Conservation (phyloP, 2,888 invertebrate species). For the Syritta pipiens region DNA sequence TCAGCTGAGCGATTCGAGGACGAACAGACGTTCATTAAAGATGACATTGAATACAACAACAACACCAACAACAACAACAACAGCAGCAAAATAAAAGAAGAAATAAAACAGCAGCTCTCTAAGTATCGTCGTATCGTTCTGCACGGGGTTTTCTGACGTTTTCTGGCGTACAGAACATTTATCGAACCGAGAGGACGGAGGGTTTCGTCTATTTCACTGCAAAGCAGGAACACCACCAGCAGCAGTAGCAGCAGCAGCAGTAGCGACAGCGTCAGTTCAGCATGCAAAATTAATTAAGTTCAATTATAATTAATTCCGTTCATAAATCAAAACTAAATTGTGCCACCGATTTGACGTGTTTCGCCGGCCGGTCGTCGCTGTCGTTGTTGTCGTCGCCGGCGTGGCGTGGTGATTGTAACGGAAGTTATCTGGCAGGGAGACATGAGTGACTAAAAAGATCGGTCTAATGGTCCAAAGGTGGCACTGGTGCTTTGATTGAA, state of each 20-base stretch:
- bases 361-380: background rate
- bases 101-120: conserved; percentile 7
- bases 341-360: conserved; percentile 44
- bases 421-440: no score
- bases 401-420: no score
- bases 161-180: no score
- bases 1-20: conserved; percentile 63
- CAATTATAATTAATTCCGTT: conserved; percentile 70
- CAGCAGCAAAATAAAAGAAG: background rate
- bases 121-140: conserved; percentile 19
- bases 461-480: no score
- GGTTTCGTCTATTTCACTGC: conserved; percentile 4
- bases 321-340: conserved; percentile 71
- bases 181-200: no score
- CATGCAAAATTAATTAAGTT: conserved; percentile 70
- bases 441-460: no score
- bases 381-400: no score
- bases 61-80: no score
- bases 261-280: conserved; percentile 30
- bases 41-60: conserved; percentile 49
- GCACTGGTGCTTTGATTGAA: no score
- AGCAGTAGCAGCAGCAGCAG: no score
- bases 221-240: no score
- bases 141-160: conserved; percentile 26
- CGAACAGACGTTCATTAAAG: conserved; percentile 66